phyloP scores from a whole-genome alignment of 2,888 invertebrate species.

The Julus scanicus region DNA sequence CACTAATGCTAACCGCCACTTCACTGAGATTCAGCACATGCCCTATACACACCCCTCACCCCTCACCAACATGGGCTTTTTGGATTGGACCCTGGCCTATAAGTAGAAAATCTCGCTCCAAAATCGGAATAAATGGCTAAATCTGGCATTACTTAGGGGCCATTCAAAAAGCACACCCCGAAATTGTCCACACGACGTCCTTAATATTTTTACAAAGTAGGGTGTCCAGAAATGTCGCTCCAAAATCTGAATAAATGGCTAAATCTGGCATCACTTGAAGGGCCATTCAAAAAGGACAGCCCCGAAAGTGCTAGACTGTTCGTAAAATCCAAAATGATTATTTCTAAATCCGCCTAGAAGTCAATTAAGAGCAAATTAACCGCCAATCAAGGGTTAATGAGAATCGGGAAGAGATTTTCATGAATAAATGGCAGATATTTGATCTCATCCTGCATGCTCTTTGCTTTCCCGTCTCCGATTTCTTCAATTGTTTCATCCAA shows the following conservation, averaged over 20 bases:
- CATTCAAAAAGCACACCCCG: too few relatives aligned
- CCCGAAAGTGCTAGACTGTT: too few relatives aligned
- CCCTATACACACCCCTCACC: neutral
- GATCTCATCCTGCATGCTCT: conserved; percentile 22
- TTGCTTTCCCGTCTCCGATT: conserved; percentile 7
- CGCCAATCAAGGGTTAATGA: neutral
- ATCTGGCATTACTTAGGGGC: too few relatives aligned
- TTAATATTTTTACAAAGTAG: too few relatives aligned
- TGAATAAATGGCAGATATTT: conserved; percentile 3
- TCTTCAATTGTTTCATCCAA: conserved; percentile 22
- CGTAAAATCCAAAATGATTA: too few relatives aligned
- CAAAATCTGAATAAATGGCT: too few relatives aligned
- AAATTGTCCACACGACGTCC: too few relatives aligned
- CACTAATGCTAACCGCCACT: conserved; percentile 15
- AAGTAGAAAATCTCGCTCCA: too few relatives aligned
- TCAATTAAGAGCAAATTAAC: neutral
- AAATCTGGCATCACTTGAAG: too few relatives aligned
- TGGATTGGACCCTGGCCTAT: neutral
- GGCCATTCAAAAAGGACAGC: too few relatives aligned
- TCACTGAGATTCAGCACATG: neutral
- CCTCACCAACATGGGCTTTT: neutral
- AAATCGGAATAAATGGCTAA: too few relatives aligned
- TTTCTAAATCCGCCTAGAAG: neutral
- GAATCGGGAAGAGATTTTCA: neutral
- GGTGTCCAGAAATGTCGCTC: too few relatives aligned